Conservation (phyloP, 2,888 invertebrate genomes). For the Athrips mouffetella region DNA sequence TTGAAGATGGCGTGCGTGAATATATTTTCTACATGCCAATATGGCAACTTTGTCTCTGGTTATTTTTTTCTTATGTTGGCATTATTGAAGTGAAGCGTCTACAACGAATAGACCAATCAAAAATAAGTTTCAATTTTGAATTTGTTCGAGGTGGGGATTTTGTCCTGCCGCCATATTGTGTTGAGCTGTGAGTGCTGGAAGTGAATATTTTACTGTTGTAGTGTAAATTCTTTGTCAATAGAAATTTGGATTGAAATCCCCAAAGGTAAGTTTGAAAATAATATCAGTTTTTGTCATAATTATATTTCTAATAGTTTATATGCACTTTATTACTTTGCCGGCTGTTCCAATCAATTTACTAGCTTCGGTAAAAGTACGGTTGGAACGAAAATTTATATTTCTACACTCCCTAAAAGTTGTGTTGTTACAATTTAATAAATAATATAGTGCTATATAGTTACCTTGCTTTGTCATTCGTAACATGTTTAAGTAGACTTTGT, state of each 20-base stretch:
- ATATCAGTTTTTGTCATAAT: conserved; percentile 62
- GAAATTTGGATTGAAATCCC: conserved; percentile 63
- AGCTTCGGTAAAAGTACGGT: conserved; percentile 25
- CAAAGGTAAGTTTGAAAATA: conserved; percentile 59
- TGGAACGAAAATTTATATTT: conserved; percentile 11
- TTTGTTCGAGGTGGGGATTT: conserved; percentile 72
- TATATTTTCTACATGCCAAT: no score
- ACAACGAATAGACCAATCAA: conserved; percentile 54
- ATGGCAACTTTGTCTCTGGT: conserved; percentile 10
- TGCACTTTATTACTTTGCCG: conserved; percentile 33
- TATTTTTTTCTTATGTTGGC: conserved; percentile 38
- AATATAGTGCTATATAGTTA: no score
- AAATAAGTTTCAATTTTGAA: conserved; percentile 62
- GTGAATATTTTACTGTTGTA: conserved; percentile 59
- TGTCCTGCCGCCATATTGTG: conserved; percentile 75
- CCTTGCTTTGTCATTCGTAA: no score
- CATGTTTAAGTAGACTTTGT: no score
- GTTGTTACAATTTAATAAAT: background rate
- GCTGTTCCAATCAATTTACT: conserved; percentile 26
- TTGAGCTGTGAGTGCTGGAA: conserved; percentile 72
- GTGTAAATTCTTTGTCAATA: conserved; percentile 66
- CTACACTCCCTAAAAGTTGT: background rate
- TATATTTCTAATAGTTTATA: conserved; percentile 24
- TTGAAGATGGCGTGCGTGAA: no score
- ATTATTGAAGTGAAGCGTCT: conserved; percentile 57